Evolutionary conservation across 2,888 invertebrate species (phyloP).

Genomic region (Erpobdella octoculata): DNA sequence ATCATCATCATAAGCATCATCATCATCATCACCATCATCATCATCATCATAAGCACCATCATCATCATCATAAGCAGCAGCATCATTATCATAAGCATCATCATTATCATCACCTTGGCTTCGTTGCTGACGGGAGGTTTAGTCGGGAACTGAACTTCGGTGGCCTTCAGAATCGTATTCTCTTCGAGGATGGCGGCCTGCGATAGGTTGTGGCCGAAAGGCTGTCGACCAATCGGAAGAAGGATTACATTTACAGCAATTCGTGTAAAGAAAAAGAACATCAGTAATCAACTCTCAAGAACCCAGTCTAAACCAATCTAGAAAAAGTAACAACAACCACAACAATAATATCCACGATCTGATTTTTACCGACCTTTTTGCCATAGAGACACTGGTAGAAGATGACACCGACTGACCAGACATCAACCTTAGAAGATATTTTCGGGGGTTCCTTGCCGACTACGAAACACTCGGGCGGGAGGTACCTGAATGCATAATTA

Average conservation of each 20-base stretch:
- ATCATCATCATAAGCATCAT: no score
- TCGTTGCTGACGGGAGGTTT: slow-evolving; percentile 96
- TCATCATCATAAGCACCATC: no score
- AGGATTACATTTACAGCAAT: background rate
- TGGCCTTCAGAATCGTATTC: slow-evolving; percentile 97
- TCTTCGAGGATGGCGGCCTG: slow-evolving; percentile 99
- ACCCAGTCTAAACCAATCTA: background rate
- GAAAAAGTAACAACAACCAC: background rate
- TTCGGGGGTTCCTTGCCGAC: slow-evolving; percentile 99
- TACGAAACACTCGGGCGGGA: slow-evolving; percentile 98
- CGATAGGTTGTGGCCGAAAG: slow-evolving; percentile 88
- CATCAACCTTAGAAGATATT: slow-evolving; percentile 99
- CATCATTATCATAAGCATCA: no score
- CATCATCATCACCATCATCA: no score
- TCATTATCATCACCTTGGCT: slow-evolving; percentile 90
- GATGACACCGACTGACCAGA: slow-evolving; percentile 99
- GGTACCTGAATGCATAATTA: slow-evolving; percentile 79
- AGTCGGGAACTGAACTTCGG: slow-evolving; percentile 95
- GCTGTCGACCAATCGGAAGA: slow-evolving; percentile 49
- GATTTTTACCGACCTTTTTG: slow-evolving; percentile 65
- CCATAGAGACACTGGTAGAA: slow-evolving; percentile 99
- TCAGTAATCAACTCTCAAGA: background rate
- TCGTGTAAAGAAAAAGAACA: background rate
- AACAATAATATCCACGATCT: background rate
- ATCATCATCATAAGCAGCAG: no score